Percentiles rank a stretch among this genome's conserved stretches.
Conservation (phyloP, 2,888 invertebrate species). For the Lamellibrachia columna region DNA sequence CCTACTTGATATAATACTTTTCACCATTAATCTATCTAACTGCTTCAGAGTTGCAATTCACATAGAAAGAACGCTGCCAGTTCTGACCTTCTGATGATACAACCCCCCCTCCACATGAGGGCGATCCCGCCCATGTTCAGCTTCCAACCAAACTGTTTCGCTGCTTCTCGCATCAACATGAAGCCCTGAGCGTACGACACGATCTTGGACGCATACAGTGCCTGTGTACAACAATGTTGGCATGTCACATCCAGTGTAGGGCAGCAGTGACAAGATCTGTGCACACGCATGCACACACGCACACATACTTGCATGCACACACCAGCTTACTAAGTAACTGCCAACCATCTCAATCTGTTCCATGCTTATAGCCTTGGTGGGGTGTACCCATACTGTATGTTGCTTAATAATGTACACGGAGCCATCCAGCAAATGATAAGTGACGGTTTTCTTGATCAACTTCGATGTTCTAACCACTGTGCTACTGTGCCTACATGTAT, state of each 20-base stretch:
- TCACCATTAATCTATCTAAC: background rate
- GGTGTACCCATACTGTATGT: too few relatives aligned
- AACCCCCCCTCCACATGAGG: constrained; percentile 99
- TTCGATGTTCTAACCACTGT: too few relatives aligned
- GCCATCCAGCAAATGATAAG: too few relatives aligned
- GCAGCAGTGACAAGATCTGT: background rate
- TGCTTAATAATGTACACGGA: too few relatives aligned
- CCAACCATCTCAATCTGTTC: background rate
- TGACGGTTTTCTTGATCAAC: too few relatives aligned
- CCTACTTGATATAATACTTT: background rate
- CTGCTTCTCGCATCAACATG: constrained; percentile 93
- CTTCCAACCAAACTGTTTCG: constrained; percentile 89
- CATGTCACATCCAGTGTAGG: background rate
- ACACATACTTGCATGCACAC: background rate
- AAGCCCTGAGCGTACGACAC: constrained; percentile 96
- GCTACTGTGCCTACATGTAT: too few relatives aligned
- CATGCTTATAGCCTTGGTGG: background rate
- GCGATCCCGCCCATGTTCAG: constrained; percentile 94
- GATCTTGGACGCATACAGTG: constrained; percentile 96
- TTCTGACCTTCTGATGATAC: constrained; percentile 87
- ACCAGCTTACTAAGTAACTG: background rate
- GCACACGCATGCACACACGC: background rate
- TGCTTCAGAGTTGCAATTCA: background rate
- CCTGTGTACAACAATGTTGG: constrained; percentile 68
- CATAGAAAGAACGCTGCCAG: background rate